Conservation (phyloP, 2,888 invertebrate genomes). For the Lamproptera curius region DNA sequence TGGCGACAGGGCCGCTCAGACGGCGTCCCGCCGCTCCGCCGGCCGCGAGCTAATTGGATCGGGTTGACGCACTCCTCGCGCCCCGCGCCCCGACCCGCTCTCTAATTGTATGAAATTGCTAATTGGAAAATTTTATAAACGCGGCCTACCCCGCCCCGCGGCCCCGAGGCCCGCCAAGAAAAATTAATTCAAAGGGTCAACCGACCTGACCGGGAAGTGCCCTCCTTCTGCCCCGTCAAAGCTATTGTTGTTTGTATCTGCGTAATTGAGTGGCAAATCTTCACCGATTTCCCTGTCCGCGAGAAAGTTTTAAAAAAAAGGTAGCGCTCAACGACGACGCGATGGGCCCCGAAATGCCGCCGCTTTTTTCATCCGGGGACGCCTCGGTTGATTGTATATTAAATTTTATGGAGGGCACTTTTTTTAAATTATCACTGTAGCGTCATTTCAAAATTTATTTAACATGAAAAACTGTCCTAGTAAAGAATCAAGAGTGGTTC, state of each 20-base stretch:
- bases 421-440: too few species aligned
- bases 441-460: too few species aligned
- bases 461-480: too few species aligned
- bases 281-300: conserved; percentile 10
- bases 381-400: not conserved
- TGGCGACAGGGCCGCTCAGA: conserved; percentile 72
- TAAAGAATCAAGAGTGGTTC: too few species aligned
- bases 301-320: conserved; percentile 13
- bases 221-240: conserved; percentile 24
- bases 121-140: conserved; percentile 78
- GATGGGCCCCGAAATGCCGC: not conserved
- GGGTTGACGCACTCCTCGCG: conserved; percentile 68
- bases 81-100: conserved; percentile 41
- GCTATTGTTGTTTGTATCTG: conserved; percentile 23
- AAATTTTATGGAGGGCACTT: not conserved
- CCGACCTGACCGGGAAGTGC: conserved; percentile 27
- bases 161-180: conserved; percentile 44
- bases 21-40: conserved; percentile 71
- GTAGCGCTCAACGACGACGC: conserved; percentile 2
- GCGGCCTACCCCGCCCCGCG: conserved; percentile 56
- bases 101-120: conserved; percentile 78
- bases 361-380: conserved; percentile 1
- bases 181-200: conserved; percentile 46
- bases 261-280: conserved; percentile 26
- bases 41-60: conserved; percentile 78